Base-by-base conservation (phyloP, 2,888 invertebrate genomes). In the Sarcophaga subvicina region DNA sequence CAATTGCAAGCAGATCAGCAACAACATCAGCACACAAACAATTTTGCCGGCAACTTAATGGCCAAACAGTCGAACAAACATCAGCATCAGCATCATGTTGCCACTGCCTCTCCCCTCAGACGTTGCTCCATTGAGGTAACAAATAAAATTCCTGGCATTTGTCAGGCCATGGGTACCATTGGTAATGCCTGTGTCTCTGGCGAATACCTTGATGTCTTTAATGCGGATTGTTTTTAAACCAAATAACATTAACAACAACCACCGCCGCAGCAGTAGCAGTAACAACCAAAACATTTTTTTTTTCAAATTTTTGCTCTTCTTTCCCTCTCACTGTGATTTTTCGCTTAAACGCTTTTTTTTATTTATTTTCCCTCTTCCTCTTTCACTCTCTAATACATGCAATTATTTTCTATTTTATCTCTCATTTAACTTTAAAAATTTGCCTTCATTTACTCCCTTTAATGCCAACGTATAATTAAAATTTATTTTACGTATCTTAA, bases 171-270 rank as follows among this genome's bases (percentile, higher is more conserved):
- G 91, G 89, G 90, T 75, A 90, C 90, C 64, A 89, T 91, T 37
- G 93, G 93, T 54, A 90, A 90, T 72, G 91, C 92, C 83, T 93
- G 93, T 73, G 90, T 92, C 63, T 91, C 93, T 64, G 93, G 93
- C 22, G 93, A 93, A 60, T 91, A 92, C 72, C 91, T 93, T 90
- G 93, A 92, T 73, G 89, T 92, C 54, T 88, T 89, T 63, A 90
- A 90, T 82, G 75, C 87, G 17, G 90, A 90, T 49, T 91, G 91
- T 87, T 89, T 90, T 90, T 90, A 89, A 88, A 87, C 25, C 17
- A 3, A 25, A 11, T n/a, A 47, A 47, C 22, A 14, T 76, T 54
- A n/a, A 37, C 37, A 37, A 37, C 37, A 8, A 37, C 10, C 37
- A 37, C 8, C 37, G 2, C 10, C 37, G 10, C 10, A 37, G 37